Evolutionary conservation across 2,888 invertebrate species (phyloP), one percentile per base, ranked within the genome.

Genomic region (Drymonia ruficornis): DNA sequence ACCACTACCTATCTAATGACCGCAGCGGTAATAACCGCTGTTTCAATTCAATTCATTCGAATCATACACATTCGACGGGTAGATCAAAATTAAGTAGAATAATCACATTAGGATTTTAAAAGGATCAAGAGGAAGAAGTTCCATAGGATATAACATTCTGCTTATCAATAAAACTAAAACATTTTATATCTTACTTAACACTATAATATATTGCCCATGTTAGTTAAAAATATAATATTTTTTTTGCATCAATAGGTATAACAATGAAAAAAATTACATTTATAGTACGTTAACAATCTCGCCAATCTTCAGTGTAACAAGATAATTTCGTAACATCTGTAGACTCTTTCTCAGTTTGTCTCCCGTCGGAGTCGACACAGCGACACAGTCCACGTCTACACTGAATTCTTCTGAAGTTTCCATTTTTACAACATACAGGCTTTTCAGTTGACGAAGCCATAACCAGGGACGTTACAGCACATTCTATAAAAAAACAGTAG

Each of bases 361-460:
- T 80, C 0, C 95, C 96, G 67, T 95, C 88, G 0, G 74, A 60
- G 72, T 96, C 94, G 0, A 96, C 95, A 72, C 96, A 96, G 42
- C 93, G 93, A 69, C 95, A 96, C 31, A 82, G 63, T 0, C 94
- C 94, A 1, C 94, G 89, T 8, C 94, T 91, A 72, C 95, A 95
- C 72, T 96, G 95, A 48, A 94, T 85, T 5, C 73, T 69, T 50
- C 94, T 84, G 74, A 94, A 96, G 76, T 95, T 95, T 13, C 96
- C 96, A 76, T 95, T 95, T 8, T 75, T 70, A 65, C 94, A 94
- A 72, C 96, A 96, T 0, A 87, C 79, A 0, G 95, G 95, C 47
- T 87, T 78, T 61, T 93, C 92, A 1, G 71, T 65, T 0, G 88
- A 84, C 47, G 82, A 76, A 0, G 76, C 71, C 80, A 95, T 83